Evolutionary conservation across 1,140 invertebrate genomes (phyloP).

Genomic region (Drosophila nannoptera): DNA sequence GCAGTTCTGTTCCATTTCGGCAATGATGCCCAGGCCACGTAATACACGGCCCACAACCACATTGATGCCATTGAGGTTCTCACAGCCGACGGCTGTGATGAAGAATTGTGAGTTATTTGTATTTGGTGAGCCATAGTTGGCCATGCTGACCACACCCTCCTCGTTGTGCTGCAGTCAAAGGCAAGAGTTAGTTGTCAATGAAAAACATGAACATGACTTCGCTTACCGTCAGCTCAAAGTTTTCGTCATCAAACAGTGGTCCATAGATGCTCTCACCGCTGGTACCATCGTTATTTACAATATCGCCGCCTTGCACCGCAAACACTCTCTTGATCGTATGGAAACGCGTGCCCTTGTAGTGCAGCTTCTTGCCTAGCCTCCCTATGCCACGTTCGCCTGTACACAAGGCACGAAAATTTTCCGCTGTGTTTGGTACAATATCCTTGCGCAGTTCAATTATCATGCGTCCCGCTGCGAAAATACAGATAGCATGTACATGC

Average conservation of each 20-base stretch:
- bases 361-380: slow-evolving; percentile 83
- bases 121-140: slow-evolving; percentile 90
- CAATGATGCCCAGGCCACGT: slow-evolving; percentile 85
- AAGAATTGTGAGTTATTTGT: slow-evolving; percentile 98
- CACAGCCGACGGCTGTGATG: slow-evolving; percentile 90
- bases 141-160: slow-evolving; percentile 91
- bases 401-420: slow-evolving; percentile 94
- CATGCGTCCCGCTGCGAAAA: slow-evolving; percentile 85
- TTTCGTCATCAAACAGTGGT: slow-evolving; percentile 92
- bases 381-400: slow-evolving; percentile 91
- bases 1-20: slow-evolving; percentile 83
- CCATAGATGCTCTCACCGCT: slow-evolving; percentile 97
- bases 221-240: slow-evolving; percentile 85
- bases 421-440: slow-evolving; percentile 92
- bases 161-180: slow-evolving; percentile 80
- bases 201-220: background rate
- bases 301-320: slow-evolving; percentile 92
- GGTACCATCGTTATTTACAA: slow-evolving; percentile 87
- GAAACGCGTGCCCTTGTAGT: slow-evolving; percentile 87
- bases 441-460: slow-evolving; percentile 90
- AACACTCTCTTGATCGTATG: slow-evolving; percentile 87
- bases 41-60: slow-evolving; percentile 93
- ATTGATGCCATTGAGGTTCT: slow-evolving; percentile 93
- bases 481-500: slow-evolving; percentile 2
- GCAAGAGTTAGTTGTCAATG: background rate